Percentiles rank a stretch among this genome's conserved stretches.
phyloP scores from a whole-genome alignment of 2,888 invertebrate genomes.

The Hypercompe scribonia region DNA sequence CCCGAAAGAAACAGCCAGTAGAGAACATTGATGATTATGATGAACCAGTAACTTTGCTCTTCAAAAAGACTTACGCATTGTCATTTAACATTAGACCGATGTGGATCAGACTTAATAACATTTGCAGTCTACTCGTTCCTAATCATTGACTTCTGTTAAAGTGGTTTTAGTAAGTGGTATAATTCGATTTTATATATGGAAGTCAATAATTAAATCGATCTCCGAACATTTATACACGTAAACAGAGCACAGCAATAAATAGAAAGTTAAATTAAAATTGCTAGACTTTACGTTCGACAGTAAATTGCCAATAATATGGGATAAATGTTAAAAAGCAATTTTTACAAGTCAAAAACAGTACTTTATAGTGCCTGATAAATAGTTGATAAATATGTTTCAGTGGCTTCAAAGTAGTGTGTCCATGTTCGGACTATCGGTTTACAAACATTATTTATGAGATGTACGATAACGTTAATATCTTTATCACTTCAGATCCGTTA shows the following conservation, averaged over 20 bases:
- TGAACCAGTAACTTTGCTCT: too few relatives aligned
- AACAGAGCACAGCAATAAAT: background rate
- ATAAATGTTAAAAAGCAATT: background rate
- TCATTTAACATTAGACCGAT: background rate
- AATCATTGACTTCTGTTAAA: background rate
- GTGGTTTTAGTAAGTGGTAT: background rate
- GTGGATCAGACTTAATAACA: background rate
- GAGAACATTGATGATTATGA: too few relatives aligned
- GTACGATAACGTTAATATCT: background rate
- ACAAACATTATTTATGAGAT: background rate
- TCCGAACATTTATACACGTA: background rate
- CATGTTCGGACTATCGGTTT: background rate
- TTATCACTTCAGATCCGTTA: background rate
- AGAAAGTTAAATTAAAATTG: background rate
- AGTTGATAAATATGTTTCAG: background rate
- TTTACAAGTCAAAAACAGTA: background rate
- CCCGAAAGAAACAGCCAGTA: background rate
- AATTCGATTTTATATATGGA: background rate
- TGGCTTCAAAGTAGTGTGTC: background rate
- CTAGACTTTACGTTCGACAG: background rate
- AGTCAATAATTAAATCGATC: background rate
- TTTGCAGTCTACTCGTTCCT: constrained; percentile 5
- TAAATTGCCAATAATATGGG: background rate
- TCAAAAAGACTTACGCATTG: too few relatives aligned
- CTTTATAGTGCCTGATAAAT: background rate